Percentiles rank a stretch among this genome's conserved stretches.
phyloP scores from a whole-genome alignment of 2,797 vertebrate species.

The Argentina silus region DNA sequence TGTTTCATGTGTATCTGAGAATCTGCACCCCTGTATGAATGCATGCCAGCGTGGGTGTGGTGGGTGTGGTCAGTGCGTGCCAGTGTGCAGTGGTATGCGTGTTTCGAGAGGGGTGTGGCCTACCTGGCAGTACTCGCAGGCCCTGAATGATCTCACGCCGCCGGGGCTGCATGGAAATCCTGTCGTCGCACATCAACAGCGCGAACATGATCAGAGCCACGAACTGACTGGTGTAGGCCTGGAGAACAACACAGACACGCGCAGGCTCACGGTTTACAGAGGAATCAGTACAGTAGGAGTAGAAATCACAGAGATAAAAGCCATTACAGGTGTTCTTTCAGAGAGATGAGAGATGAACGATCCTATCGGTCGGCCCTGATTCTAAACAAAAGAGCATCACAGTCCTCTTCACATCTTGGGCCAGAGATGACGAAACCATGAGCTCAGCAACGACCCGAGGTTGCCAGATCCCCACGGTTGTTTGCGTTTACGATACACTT shows the following conservation, averaged over 20 bases:
- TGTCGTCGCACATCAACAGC: slow-evolving; percentile 95
- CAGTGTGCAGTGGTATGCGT: slow-evolving; percentile 12
- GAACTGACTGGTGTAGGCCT: slow-evolving; percentile 99
- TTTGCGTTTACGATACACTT: slow-evolving; percentile 21
- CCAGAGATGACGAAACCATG: slow-evolving; percentile 17
- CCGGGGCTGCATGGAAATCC: slow-evolving; percentile 96
- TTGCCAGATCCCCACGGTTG: too few relatives aligned
- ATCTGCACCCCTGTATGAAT: too few relatives aligned
- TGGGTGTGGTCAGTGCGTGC: too few relatives aligned
- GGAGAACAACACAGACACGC: slow-evolving; percentile 31
- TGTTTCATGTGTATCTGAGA: too few relatives aligned
- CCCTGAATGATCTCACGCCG: slow-evolving; percentile 94
- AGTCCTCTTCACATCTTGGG: slow-evolving; percentile 20
- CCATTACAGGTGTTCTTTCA: too few relatives aligned
- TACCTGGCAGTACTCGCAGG: slow-evolving; percentile 91
- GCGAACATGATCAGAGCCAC: slow-evolving; percentile 98
- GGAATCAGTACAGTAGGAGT: neutral
- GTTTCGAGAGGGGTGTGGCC: slow-evolving; percentile 8
- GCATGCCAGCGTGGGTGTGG: too few relatives aligned
- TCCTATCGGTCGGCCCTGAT: neutral
- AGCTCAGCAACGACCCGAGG: neutral
- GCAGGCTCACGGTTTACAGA: neutral
- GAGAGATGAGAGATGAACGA: neutral
- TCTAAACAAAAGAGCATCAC: slow-evolving; percentile 5
- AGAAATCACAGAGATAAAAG: too few relatives aligned